Conservation (phyloP, 1,140 invertebrate species). For the Chironomus tepperi region DNA sequence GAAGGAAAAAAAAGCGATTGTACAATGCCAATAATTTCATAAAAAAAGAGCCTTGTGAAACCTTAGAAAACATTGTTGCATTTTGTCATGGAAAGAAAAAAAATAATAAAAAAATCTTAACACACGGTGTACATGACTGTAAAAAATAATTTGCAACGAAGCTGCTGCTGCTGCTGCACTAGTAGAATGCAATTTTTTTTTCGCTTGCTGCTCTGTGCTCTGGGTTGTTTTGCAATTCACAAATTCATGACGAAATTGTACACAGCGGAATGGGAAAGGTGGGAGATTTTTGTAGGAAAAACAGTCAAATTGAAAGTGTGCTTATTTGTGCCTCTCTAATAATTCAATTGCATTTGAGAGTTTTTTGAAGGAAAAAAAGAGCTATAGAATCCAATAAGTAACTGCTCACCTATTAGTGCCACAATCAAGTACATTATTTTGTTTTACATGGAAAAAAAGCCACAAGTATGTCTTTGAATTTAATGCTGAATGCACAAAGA, state of each 20-base stretch:
- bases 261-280: not conserved
- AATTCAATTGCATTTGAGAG: not conserved
- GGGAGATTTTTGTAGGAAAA: not conserved
- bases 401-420: too few relatives aligned
- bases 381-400: not conserved
- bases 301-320: slow-evolving; percentile 1
- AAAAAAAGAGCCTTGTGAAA: not conserved
- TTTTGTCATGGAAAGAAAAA: not conserved
- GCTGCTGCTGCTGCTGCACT: not conserved
- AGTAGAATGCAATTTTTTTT: not conserved
- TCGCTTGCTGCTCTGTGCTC: too few relatives aligned
- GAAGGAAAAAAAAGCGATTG: not conserved
- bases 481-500: not conserved
- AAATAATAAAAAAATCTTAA: not conserved
- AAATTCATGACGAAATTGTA: not conserved
- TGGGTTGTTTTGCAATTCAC: not conserved
- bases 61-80: slow-evolving; percentile 7
- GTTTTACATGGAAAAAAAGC: not conserved
- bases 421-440: not conserved
- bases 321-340: not conserved
- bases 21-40: slow-evolving; percentile 13
- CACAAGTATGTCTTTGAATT: slow-evolving; percentile 1
- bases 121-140: not conserved
- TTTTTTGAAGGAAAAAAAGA: not conserved
- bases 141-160: not conserved